phyloP scores from a whole-genome alignment of 2,888 invertebrate genomes.

The Scaptomyza flava region DNA sequence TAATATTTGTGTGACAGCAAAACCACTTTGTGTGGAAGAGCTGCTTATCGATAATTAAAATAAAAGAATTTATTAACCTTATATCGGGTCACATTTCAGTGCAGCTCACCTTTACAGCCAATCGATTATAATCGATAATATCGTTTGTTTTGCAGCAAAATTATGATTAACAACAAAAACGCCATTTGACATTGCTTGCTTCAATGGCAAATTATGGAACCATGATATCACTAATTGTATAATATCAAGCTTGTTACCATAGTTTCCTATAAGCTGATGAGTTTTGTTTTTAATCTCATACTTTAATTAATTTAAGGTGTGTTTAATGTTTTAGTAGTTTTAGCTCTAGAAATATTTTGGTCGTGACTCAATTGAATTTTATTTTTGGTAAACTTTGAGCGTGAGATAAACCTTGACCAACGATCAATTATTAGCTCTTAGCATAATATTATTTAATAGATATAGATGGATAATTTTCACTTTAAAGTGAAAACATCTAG shows the following conservation, averaged over 20 bases:
- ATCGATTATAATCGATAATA: neutral
- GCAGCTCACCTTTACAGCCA: neutral
- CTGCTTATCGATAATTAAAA: no score
- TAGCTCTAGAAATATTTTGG: neutral
- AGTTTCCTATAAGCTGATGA: conserved; percentile 47
- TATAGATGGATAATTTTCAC: neutral
- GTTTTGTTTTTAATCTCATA: conserved; percentile 11
- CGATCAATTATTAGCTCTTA: neutral
- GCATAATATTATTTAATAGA: neutral
- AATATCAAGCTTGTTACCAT: conserved; percentile 28
- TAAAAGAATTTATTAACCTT: neutral
- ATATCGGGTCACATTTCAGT: conserved; percentile 3
- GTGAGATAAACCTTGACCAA: neutral
- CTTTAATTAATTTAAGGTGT: conserved; percentile 33
- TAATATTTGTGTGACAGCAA: conserved; percentile 56
- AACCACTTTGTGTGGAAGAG: conserved; percentile 30
- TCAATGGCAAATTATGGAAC: conserved; percentile 49
- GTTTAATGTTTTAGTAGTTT: neutral
- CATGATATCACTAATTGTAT: conserved; percentile 65
- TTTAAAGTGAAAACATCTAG: neutral
- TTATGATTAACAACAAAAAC: conserved; percentile 20
- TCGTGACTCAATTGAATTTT: conserved; percentile 7
- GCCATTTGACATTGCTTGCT: conserved; percentile 42
- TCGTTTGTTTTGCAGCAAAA: conserved; percentile 38
- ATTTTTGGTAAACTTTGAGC: neutral